Conservation (phyloP, 92 coral and sea anemone genomes). For the Zoanthus sansibaricus region DNA sequence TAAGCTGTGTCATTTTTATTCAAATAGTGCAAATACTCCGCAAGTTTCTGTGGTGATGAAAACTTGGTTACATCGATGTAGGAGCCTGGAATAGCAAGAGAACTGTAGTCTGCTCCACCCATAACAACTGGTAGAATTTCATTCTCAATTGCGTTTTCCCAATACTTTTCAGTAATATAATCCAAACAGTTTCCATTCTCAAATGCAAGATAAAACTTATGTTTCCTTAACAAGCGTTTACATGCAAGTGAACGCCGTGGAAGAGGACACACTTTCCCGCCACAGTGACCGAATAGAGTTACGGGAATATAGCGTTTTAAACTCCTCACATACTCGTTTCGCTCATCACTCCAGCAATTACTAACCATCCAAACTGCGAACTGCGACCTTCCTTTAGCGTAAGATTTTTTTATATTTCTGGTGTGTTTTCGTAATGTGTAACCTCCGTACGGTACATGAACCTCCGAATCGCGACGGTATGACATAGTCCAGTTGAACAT, state of each 20-base stretch:
- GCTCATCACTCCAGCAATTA: slow-evolving; percentile 64
- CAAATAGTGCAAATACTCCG: slow-evolving; percentile 54
- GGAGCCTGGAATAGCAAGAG: not conserved
- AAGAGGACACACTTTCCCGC: slow-evolving; percentile 51
- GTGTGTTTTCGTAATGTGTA: slow-evolving; percentile 34
- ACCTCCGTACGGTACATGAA: slow-evolving; percentile 73
- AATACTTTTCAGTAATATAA: too few relatives aligned
- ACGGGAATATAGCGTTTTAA: slow-evolving; percentile 57
- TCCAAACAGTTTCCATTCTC: too few relatives aligned
- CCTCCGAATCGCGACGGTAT: slow-evolving; percentile 28
- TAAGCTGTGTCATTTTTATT: slow-evolving; percentile 58
- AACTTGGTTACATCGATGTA: too few relatives aligned
- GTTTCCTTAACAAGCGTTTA: slow-evolving; percentile 19
- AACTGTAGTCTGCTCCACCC: slow-evolving; percentile 34
- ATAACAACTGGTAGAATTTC: too few relatives aligned
- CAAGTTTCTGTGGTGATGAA: slow-evolving; percentile 7
- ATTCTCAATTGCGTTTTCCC: too few relatives aligned
- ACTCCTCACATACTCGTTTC: slow-evolving; percentile 17
- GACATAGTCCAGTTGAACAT: slow-evolving; percentile 90
- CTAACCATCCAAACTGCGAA: slow-evolving; percentile 86
- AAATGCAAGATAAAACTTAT: too few relatives aligned
- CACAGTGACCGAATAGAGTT: slow-evolving; percentile 67
- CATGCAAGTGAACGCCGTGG: slow-evolving; percentile 66
- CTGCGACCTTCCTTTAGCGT: slow-evolving; percentile 50
- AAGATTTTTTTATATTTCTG: slow-evolving; percentile 17